Base-by-base conservation (phyloP, 2,797 vertebrate genomes). In the Petrocephalus schoutedeni region DNA sequence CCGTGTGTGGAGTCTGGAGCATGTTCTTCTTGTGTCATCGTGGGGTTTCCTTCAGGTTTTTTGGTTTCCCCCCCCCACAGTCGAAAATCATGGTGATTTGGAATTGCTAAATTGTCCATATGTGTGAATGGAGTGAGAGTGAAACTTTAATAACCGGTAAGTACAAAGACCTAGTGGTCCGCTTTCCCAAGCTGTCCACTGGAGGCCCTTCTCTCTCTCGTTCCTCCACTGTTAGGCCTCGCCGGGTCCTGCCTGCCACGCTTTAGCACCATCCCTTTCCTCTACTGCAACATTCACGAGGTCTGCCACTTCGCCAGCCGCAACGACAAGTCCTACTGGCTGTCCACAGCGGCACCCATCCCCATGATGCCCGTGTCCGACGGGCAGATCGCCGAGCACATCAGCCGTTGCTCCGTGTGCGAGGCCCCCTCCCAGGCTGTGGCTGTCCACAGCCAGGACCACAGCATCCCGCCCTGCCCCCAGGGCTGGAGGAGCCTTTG, bases 301-400 rank as follows among this genome's bases (percentile, higher is more conserved):
- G 92, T 98, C 80, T 99, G 98, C 94, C 96, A 98, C 93, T 99
- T 98, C 0, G 98, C 98, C 90, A 97, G 97, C 91, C 95, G 97
- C 83, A 99, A 99, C 0, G 98, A 99, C 93, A 99, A 99, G 87
- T 99, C 98, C 91, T 99, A 98, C 93, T 99, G 98, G 98, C 97
- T 99, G 19, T 99, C 98, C 90, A 99, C 98, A 14, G 96, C 97
- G 0, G 97, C 97, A 0, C 96, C 98, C 32, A 99, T 99, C 87
- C 98, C 98, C 91, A 99, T 99, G 98, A 98, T 98, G 97, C 98
- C 98, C 0, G 97, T 99, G 82, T 91, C 93, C 86, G 95, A 96
- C 1, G 4, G 87, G 1, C 95, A 97, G 94, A 99, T 99, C 84
- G 93, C 90, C 0, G 94, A 94, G 61, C 98, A 99, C 92, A 98